Evolutionary conservation across 2,797 vertebrate genomes (phyloP).

Genomic region (Eleutherodactylus coqui): DNA sequence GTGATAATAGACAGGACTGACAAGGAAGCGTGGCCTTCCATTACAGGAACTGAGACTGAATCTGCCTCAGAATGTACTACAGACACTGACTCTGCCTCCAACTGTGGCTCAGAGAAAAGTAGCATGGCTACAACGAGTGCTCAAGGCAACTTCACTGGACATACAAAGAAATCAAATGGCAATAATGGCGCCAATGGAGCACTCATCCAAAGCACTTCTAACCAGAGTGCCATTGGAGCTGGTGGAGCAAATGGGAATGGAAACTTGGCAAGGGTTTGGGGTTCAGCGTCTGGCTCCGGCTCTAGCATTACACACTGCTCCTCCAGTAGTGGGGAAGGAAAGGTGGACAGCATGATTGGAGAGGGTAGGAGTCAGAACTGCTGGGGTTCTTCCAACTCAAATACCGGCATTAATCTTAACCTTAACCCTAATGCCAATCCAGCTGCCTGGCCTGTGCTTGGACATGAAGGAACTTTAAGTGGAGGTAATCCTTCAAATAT

Average conservation of each 20-base stretch:
- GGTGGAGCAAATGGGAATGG: conserved; percentile 75
- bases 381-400: conserved; percentile 86
- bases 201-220: conserved; percentile 80
- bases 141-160: conserved; percentile 87
- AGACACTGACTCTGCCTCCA: conserved; percentile 86
- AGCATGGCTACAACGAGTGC: conserved; percentile 92
- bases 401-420: conserved; percentile 84
- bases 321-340: conserved; percentile 80
- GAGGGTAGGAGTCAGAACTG: conserved; percentile 88
- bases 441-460: conserved; percentile 88
- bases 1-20: conserved; percentile 88
- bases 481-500: conserved; percentile 82
- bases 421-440: conserved; percentile 89
- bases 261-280: conserved; percentile 85
- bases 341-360: conserved; percentile 86
- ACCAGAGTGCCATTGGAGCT: conserved; percentile 80
- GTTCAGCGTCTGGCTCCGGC: conserved; percentile 82
- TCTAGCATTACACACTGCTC: conserved; percentile 81
- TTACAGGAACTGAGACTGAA: conserved; percentile 82
- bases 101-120: conserved; percentile 84
- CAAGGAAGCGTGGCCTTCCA: conserved; percentile 89
- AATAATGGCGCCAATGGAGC: conserved; percentile 81
- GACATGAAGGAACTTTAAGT: conserved; percentile 84
- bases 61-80: conserved; percentile 90
- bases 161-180: conserved; percentile 89